Evolutionary conservation across 2,113 vertebrate genomes (phyloP), one percentile per base, ranked within the genome.

Genomic region (Tetraodon nigroviridis): DNA sequence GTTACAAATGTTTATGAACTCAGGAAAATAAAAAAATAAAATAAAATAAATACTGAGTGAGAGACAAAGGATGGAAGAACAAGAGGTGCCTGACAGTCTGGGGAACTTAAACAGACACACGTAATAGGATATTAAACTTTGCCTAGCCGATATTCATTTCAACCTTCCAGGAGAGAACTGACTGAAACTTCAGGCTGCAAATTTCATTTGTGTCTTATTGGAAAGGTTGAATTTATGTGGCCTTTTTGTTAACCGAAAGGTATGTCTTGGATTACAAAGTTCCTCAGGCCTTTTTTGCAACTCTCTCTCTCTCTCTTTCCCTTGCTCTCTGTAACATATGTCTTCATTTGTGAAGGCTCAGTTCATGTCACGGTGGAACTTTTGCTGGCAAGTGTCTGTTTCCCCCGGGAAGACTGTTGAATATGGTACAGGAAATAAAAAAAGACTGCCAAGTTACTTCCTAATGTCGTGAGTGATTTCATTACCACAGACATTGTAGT

Each of bases 41-140:
- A n/a, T n/a, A n/a, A n/a, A n/a, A n/a, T n/a, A n/a, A n/a, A n/a
- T 54, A 53, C 49, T n/a, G 52, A 73, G 51, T 1, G 74, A 54
- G 18, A 56, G 54, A 47, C 12, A 53, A 44, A 70, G 47, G 48
- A 45, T 51, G 40, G 46, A 22, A 57, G 40, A 64, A 49, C 58
- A 55, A 48, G 63, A 59, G 64, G 49, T 71, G 75, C 69, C 63
- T 77, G 76, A 83, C 66, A 77, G 67, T 69, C 79, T 76, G 69
- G 70, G 74, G 64, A 67, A 84, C 86, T 90, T 86, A 90, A 89
- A 86, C 86, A 88, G 83, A 88, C 80, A 83, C 78, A 76, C 79
- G 87, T 90, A 89, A 89, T 87, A 84, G 82, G 85, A 89, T 86
- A 89, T 90, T 89, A 90, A 88, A 90, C 80, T 89, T 89, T 89